Conservation (phyloP, 2,888 invertebrate genomes). For the Leucophenga montana region DNA sequence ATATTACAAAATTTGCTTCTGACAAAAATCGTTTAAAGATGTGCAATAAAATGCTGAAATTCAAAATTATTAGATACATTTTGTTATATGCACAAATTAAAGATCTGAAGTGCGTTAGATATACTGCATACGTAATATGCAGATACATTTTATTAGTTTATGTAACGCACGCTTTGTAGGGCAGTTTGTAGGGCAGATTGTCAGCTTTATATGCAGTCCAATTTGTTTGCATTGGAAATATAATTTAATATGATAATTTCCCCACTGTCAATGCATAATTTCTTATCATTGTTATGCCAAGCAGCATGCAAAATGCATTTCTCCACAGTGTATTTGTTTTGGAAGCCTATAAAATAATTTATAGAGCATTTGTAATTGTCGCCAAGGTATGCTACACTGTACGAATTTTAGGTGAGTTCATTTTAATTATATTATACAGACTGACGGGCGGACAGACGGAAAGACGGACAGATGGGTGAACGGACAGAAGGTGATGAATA, state of each 20-base stretch:
- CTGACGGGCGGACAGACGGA: too few species aligned
- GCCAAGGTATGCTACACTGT: too few species aligned
- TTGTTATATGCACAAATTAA: not conserved
- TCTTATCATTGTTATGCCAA: constrained; percentile 19
- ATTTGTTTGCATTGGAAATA: not conserved
- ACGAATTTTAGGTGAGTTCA: too few species aligned
- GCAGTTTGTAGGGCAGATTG: not conserved
- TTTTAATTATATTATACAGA: too few species aligned
- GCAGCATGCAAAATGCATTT: not conserved
- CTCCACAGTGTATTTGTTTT: too few species aligned
- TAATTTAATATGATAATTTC: constrained; percentile 12
- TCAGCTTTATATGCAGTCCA: too few species aligned
- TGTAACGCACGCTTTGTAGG: not conserved
- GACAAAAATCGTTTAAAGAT: not conserved
- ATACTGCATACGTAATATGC: not conserved
- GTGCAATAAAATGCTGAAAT: not conserved
- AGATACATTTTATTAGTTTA: constrained; percentile 8
- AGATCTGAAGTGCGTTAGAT: too few species aligned
- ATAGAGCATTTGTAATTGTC: too few species aligned
- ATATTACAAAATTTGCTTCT: not conserved
- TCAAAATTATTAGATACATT: not conserved
- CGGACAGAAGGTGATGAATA: too few species aligned
- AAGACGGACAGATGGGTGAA: too few species aligned
- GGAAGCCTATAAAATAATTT: too few species aligned
- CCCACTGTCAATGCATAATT: constrained; percentile 16